These are phyloP conservation scores for Tenthredo livida DNA, from an alignment of 2,888 invertebrate genomes.

Conservation along the genomic window DNA sequence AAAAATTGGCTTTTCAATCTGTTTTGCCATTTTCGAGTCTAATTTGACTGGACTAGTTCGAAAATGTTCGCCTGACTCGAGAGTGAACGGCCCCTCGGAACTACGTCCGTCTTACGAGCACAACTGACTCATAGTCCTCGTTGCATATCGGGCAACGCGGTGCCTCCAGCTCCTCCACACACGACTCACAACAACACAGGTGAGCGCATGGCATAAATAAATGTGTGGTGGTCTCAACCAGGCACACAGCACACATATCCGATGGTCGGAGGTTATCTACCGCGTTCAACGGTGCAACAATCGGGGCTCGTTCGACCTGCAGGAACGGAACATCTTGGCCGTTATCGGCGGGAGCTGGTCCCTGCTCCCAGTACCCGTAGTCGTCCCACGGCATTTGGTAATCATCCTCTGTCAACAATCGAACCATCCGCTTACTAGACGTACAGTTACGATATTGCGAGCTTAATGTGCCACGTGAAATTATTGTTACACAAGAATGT, in stretches of 20 bases:
- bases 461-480: too few species aligned
- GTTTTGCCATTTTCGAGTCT: too few species aligned
- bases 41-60: too few species aligned
- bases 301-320: not conserved
- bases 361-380: not conserved
- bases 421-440: too few species aligned
- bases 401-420: too few species aligned
- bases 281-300: not conserved
- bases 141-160: constrained; percentile 5
- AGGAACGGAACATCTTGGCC: not conserved
- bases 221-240: not conserved
- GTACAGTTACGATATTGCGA: too few species aligned
- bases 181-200: not conserved
- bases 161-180: not conserved
- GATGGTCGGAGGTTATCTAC: not conserved
- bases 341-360: not conserved
- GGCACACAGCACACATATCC: constrained; percentile 5
- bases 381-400: too few species aligned
- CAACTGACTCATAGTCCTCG: not conserved
- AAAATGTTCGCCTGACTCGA: too few species aligned
- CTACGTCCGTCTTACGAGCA: not conserved
- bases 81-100: too few species aligned
- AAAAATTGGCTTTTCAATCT: too few species aligned
- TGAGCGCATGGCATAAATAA: constrained; percentile 14
- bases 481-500: too few species aligned